A percentile compares a stretch with the other conserved stretches of the same genome.
phyloP scores from a whole-genome alignment of 2,888 invertebrate species.

The Calephelis perditalis region DNA sequence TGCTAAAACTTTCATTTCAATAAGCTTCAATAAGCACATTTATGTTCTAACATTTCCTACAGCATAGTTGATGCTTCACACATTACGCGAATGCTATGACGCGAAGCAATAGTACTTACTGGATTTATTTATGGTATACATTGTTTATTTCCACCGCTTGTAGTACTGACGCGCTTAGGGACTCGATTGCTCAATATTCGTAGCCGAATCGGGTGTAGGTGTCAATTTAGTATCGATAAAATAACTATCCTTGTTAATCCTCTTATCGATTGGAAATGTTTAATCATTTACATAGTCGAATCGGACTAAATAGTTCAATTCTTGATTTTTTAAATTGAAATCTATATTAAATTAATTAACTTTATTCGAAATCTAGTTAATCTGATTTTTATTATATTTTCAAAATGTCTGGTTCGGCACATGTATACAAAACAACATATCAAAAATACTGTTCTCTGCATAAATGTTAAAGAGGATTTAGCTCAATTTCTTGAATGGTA shows the following conservation, averaged over 20 bases:
- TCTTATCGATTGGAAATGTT: constrained; percentile 14
- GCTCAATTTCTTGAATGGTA: constrained; percentile 8
- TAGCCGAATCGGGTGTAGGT: constrained; percentile 30
- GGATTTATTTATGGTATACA: constrained; percentile 37
- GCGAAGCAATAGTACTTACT: constrained; percentile 39
- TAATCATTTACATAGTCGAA: constrained; percentile 12
- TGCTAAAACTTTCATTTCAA: no score
- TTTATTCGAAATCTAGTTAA: background rate
- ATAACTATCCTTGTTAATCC: constrained; percentile 10
- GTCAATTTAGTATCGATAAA: constrained; percentile 12
- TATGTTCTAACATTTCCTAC: background rate
- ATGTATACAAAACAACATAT: constrained; percentile 6
- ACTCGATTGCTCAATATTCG: constrained; percentile 50
- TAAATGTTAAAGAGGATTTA: background rate
- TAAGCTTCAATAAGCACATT: no score
- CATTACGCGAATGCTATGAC: background rate
- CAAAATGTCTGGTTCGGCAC: background rate
- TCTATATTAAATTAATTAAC: no score
- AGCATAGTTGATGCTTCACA: background rate
- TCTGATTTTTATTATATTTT: background rate
- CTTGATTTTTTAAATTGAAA: no score
- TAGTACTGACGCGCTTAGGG: constrained; percentile 27
- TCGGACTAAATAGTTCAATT: background rate
- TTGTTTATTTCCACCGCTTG: constrained; percentile 37
- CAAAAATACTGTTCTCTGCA: constrained; percentile 5